Base-by-base conservation (phyloP, 2,888 invertebrate genomes). In the Rugalucina vietnamica region DNA sequence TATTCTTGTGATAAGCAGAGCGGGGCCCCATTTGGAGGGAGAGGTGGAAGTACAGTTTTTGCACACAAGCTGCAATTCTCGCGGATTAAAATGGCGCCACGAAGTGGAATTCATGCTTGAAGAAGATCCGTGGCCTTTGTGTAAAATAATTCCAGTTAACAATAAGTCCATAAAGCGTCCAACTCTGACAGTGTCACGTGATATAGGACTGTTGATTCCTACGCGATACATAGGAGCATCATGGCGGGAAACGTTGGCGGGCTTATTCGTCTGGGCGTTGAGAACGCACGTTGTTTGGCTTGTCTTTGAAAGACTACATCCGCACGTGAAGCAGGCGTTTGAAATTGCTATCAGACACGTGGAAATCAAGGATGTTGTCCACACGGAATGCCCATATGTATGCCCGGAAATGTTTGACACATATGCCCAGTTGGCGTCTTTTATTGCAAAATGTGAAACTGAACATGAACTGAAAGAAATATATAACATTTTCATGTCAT, bases 101-200 rank as follows among this genome's bases (percentile, higher is more conserved):
- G 89, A 89, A 60, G 90, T 89, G 4, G 90, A 90, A 74, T 89
- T 90, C 37, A 90, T 90, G 89, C 60, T 90, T 21, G 90, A 90
- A 65, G 90, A 90, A 37, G 90, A 90, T 39, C 90, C 90, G 10
- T 90, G 90, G 90, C 90, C 90, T 0, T 73, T 89, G 74, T 89
- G 89, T 73, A 86, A 87, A 71, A 86, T 90, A 21, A 85, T 89
- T 12, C 86, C 90, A 0, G 83, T 89, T 24, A 86, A 88, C 60
- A 89, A 87, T 79, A 29, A 69, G 18, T 87, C 87, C 12, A 60
- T 85, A 21, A 82, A 82, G 50, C 84, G 83, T n/a, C 89, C 86
- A 1, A 50, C 77, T 10, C 82, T 87, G 12, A 73, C 87, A 5
- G 71, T 85, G 0, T 76, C 81, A 0, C 82, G 85, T 60, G 88